phyloP scores from a whole-genome alignment of 2,113 vertebrate species.

The Pionites leucogaster region DNA sequence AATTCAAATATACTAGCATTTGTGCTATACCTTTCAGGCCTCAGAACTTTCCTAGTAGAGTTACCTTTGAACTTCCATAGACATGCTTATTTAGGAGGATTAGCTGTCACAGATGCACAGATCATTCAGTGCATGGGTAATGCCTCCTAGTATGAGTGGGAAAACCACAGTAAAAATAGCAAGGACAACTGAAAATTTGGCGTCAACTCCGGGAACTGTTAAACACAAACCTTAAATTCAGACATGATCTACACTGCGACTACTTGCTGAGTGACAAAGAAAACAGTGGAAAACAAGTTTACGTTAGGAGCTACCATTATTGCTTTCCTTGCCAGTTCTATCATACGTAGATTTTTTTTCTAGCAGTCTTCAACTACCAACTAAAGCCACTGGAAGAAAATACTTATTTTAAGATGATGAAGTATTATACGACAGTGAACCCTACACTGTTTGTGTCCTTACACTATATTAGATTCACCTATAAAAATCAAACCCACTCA shows the following conservation, averaged over 20 bases:
- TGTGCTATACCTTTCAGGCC: neutral
- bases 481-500: neutral
- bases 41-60: neutral
- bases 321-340: neutral
- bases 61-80: neutral
- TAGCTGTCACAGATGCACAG: neutral
- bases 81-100: neutral
- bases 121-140: neutral
- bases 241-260: neutral
- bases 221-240: neutral
- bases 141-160: neutral
- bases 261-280: neutral
- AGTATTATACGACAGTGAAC: neutral
- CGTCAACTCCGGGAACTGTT: neutral
- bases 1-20: neutral
- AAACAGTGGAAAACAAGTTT: slow-evolving; percentile 6
- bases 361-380: neutral
- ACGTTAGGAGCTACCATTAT: neutral
- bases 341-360: neutral
- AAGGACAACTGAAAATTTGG: neutral
- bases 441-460: neutral
- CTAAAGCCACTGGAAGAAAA: neutral
- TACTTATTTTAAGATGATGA: neutral
- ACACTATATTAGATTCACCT: neutral
- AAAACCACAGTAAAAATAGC: neutral